Evolutionary conservation across 2,888 invertebrate genomes (phyloP), one percentile per base, ranked within the genome.

Genomic region (Ceramica pisi): DNA sequence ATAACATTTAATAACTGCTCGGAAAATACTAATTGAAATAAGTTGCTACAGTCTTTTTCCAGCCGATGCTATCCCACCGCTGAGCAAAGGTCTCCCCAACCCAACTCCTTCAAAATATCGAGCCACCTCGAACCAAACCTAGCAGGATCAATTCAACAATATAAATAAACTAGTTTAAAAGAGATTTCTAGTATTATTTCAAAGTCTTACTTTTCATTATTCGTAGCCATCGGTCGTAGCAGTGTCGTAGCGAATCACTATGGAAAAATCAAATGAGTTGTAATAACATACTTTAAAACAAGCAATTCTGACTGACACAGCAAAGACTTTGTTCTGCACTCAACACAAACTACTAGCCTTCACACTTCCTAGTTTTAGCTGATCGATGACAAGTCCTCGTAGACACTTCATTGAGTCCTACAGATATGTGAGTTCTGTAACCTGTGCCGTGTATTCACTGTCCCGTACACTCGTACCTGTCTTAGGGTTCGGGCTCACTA

Each of bases 361-460:
- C 10, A 50, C 14, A 41, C 14, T 41, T 12, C 41, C 41, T 12
- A 14, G 31, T 31, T 6, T 6, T 56, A 12, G 31, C 70, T 63
- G 50, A 35, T 65, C 55, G 35, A 50, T 38, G 56, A 50, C n/a
- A 31, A 51, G 26, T 16, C 14, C 31, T 46, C 69, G 48, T 21
- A 53, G 53, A 21, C 48, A 53, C 51, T 60, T 19, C 38, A 48
- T 38, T 21, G 21, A 31, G 19, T 38, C 26, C 44, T 51, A 46
- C 46, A 69, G 44, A 14, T n/a, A 21, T 55, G 66, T 35, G 16
- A 23, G n/a, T 59, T 10, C n/a, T 31, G 16, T 59, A 66, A 59
- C 46, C 53, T 48, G 44, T 19, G 26, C 35, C 19, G 26, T 26
- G 21, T n/a, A n/a, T 16, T 35, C 51, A 35, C 12, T n/a, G n/a